Evolutionary conservation across 1,140 invertebrate genomes (phyloP), one percentile per base, ranked within the genome.

Genomic region (Drosophila nasuta): DNA sequence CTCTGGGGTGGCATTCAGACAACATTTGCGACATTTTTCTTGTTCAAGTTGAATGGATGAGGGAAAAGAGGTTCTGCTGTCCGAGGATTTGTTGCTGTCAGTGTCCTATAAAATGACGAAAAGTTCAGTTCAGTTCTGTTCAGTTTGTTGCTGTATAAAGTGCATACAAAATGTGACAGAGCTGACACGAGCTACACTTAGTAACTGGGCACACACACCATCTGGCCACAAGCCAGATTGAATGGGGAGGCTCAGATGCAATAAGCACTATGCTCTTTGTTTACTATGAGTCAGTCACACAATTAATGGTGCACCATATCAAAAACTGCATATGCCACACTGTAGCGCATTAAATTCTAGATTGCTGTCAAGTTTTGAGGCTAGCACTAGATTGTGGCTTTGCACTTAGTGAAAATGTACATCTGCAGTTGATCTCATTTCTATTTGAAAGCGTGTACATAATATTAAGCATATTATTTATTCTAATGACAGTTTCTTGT

Each of bases 21-120:
- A 54, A 46, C 67, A 76, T 83, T 71, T 81, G 79, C 65, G 59
- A 70, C 79, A 74, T 69, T 75, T 72, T 76, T 79, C 67, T 71
- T 75, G 66, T 64, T 46, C 57, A 75, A 75, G 51, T 74, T 73
- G 7, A 54, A 13, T 6, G 30, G 5, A 1, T 8, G 35, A 5
- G 54, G 28, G 51, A 5, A 4, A 54, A 10, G 10, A 8, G 11
- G 11, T 28, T 1, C 57, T 20, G 6, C 49, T 74, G 71, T 63
- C 71, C 65, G 43, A 74, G 71, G 65, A 69, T 74, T 74, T 74
- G 65, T 46, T 62, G 41, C 41, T 35, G 46, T 25, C 49, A 62
- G 38, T 54, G 13, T 62, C 54, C 66, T 52, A 78, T 78, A 57
- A 70, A 78, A 78, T 78, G 76, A 70, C 72, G 66, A 70, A 71